A percentile compares a stretch with the other conserved stretches of the same genome.
Evolutionary conservation across 1,140 invertebrate genomes (phyloP).

Genomic region (Solen grandis): DNA sequence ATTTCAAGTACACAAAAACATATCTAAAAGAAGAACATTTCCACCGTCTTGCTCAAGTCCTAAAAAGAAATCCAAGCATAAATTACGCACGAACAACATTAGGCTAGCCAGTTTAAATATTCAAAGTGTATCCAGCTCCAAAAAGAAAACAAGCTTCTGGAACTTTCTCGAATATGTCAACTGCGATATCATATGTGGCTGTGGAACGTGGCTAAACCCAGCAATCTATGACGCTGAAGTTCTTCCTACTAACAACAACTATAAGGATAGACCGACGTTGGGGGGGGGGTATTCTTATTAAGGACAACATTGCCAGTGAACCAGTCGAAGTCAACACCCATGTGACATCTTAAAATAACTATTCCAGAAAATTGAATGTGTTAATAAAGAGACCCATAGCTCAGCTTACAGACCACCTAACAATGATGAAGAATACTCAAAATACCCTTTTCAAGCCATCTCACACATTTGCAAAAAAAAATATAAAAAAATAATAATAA

Average conservation of each 20-base stretch:
- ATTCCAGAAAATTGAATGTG: not conserved
- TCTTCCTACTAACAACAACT: not conserved
- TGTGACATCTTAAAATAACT: constrained; percentile 18
- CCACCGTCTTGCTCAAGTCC: not conserved
- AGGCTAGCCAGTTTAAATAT: not conserved
- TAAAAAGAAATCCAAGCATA: not conserved
- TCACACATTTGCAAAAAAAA: not conserved
- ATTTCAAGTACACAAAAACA: too few relatives aligned
- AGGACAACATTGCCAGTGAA: not conserved
- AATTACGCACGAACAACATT: constrained; percentile 6
- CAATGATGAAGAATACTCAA: not conserved
- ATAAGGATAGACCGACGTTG: not conserved
- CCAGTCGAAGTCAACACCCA: not conserved
- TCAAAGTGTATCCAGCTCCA: too few relatives aligned
- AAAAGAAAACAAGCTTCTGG: not conserved
- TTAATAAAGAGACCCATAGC: constrained; percentile 1
- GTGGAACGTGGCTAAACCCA: constrained; percentile 6
- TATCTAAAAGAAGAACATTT: too few relatives aligned
- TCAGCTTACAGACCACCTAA: constrained; percentile 1
- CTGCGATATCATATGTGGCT: too few relatives aligned
- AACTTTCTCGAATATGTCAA: not conserved
- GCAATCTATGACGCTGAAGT: not conserved
- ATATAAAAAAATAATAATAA: too few relatives aligned
- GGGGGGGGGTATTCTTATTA: not conserved
- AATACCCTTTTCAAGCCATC: not conserved